Evolutionary conservation across 2,113 vertebrate genomes (phyloP), one percentile per base, ranked within the genome.

Genomic region (Microcebus griseorufus): DNA sequence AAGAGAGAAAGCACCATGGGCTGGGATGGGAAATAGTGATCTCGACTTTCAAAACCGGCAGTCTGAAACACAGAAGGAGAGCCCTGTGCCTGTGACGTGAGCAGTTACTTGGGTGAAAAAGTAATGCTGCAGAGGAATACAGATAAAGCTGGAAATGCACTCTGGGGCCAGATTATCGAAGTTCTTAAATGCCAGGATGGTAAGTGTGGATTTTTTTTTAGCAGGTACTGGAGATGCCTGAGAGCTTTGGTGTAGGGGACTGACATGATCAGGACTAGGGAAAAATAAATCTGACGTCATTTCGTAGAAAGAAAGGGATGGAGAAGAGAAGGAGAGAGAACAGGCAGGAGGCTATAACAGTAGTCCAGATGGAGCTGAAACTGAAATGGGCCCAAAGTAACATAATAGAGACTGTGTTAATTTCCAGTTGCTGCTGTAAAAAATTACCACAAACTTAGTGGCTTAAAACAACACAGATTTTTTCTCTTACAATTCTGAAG

Each of bases 11-110:
- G 76, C 27, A 45, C 2, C 17, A 7, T 82, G 67, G 69, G 2
- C 69, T 69, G 32, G 45, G 69, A 78, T 39, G 3, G 53, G 8
- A 11, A n/a, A 72, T 13, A 75, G 8, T 64, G 58, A 81, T 13
- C 60, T 80, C n/a, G 69, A 73, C 53, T 27, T 97, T 93, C 60
- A 86, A 34, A 80, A 42, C 25, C 76, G 58, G 42, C 70, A 88
- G 62, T 69, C 64, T 85, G 37, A 84, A 69, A 42, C 70, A 34
- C 6, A 90, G 34, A 37, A 73, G 17, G n/a, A 88, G 78, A 51
- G n/a, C 34, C 64, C 25, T 62, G 27, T 91, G 22, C 80, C 22
- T 17, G 4, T 39, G 69, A 55, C 75, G 48, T 67, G 70, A 42
- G 51, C 80, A 18, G n/a, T 75, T 88, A 27, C n/a, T 16, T 81